These are phyloP conservation scores for Falcaria lacertinaria DNA, from an alignment of 2,888 invertebrate genomes.

Conservation along the genomic window DNA sequence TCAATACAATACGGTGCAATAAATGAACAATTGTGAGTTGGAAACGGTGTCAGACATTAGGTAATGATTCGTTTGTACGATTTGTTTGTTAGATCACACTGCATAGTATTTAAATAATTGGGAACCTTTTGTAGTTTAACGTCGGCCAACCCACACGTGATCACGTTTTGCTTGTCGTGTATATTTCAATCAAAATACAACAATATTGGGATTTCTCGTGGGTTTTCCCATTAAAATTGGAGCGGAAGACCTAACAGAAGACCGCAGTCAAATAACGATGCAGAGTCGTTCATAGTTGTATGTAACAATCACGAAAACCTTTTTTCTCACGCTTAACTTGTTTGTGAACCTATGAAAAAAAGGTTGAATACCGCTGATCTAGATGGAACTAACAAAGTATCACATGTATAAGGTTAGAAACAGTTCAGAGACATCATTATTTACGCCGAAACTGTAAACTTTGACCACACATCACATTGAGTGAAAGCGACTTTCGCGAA, in stretches of 20 bases:
- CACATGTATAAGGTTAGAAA: not conserved
- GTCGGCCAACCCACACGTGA: not conserved
- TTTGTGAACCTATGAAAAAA: too few relatives aligned
- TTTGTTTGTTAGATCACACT: not conserved
- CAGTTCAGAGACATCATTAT: not conserved
- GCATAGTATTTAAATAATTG: slow-evolving; percentile 7
- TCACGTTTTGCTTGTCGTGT: not conserved
- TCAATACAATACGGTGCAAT: slow-evolving; percentile 12
- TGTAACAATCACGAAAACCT: too few relatives aligned
- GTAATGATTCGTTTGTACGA: not conserved
- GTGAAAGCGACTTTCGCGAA: slow-evolving; percentile 64
- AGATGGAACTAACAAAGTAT: not conserved
- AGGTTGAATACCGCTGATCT: not conserved
- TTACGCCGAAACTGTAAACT: slow-evolving; percentile 25
- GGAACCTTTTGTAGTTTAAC: slow-evolving; percentile 2
- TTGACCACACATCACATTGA: slow-evolving; percentile 47
- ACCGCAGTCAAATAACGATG: too few relatives aligned
- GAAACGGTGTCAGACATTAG: slow-evolving; percentile 23
- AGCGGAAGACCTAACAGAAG: too few relatives aligned
- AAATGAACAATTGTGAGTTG: slow-evolving; percentile 6
- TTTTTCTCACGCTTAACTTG: too few relatives aligned
- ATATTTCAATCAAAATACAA: too few relatives aligned
- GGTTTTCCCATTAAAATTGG: too few relatives aligned
- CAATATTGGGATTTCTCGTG: too few relatives aligned
- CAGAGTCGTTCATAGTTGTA: too few relatives aligned